Evolutionary conservation across 2,113 vertebrate species (phyloP).

Genomic region (Uria lomvia): DNA sequence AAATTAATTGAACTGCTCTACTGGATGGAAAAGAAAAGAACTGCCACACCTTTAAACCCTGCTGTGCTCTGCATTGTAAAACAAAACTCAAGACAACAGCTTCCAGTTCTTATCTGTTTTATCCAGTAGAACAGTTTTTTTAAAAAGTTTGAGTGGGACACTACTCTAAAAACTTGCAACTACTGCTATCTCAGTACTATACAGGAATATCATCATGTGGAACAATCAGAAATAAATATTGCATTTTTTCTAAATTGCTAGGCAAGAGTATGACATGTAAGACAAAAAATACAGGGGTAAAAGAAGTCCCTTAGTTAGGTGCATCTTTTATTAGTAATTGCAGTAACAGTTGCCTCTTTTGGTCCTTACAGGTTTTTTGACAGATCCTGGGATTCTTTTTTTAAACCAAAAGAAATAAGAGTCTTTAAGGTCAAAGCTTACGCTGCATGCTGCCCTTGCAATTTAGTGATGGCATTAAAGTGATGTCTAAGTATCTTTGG

Average conservation of each 20-base stretch:
- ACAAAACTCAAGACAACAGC: background rate
- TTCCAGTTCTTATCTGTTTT: background rate
- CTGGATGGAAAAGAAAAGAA: background rate
- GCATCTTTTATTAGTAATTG: background rate
- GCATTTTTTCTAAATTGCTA: background rate
- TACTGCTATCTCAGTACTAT: background rate
- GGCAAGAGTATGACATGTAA: background rate
- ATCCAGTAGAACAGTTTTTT: background rate
- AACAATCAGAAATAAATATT: background rate
- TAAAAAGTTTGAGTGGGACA: background rate
- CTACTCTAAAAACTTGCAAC: background rate
- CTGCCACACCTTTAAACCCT: background rate
- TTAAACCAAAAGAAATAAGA: background rate
- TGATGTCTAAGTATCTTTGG: background rate
- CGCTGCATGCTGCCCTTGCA: background rate
- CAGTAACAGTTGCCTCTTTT: background rate
- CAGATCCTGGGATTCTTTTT: background rate
- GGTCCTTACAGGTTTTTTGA: background rate
- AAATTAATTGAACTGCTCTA: background rate
- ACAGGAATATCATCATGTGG: background rate
- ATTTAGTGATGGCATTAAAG: background rate
- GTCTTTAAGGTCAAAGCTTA: slow-evolving; percentile 18
- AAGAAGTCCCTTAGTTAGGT: background rate
- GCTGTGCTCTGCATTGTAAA: background rate
- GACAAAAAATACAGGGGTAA: background rate